Evolutionary conservation across 2,888 invertebrate species (phyloP), one percentile per base, ranked within the genome.

Genomic region (Drosophila mayaguana): DNA sequence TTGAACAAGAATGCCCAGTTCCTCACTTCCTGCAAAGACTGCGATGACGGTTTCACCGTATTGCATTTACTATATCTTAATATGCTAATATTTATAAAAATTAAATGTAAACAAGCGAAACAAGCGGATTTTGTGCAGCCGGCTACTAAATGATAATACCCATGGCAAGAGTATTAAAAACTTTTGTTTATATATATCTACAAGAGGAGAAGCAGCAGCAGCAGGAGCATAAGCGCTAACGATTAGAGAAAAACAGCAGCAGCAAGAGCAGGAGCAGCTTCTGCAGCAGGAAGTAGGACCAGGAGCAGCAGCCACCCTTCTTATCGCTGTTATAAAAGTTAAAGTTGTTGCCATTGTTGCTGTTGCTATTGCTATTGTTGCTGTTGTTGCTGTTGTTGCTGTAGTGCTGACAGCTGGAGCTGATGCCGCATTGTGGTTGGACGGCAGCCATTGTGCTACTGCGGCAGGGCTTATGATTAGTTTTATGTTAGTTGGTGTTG

Each of bases 381-480:
- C 3, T 34, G 46, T 43, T 53, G 54, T 11, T 51, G 20, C 3
- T 59, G 40, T 40, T 64, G 40, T 28, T 51, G 50, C 20, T 53
- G 18, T 54, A 32, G 48, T 46, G 28, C 46, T 46, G 67, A 67
- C 53, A 66, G 67, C 68, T 53, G 59, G 46, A 50, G 50, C 28
- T 46, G 40, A 50, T 55, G 51, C 43, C 43, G 42, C 55, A 53
- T 63, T 65, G 65, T 45, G 65, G 65, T 63, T 63, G 43, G 16
- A 45, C 53, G 38, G 8, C 28, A 18, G 53, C 45, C 18, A 65
- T 63, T 65, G 65, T 65, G 32, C 18, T 53, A 20, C 38, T 53
- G 36, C 28, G 65, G 51, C 53, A 46, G 45, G 34, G 63, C 65
- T 53, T 63, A 46, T 65, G 63, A 65, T 65, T 63, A 63, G 65